Conservation (phyloP, 1,140 invertebrate species). For the Lepidurus arcticus region DNA sequence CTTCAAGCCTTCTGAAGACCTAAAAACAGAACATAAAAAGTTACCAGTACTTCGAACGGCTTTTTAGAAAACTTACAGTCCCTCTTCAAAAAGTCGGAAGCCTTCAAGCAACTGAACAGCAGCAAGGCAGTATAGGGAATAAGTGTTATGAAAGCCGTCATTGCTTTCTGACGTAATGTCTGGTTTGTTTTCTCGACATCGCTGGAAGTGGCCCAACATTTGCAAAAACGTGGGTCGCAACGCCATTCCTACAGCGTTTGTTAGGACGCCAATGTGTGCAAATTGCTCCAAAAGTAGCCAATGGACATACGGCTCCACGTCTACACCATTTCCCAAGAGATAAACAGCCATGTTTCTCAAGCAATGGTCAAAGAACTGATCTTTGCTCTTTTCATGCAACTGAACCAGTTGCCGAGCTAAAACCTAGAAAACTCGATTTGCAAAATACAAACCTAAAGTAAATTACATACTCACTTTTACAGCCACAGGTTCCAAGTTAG, state of each 20-base stretch:
- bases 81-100: not conserved
- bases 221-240: not conserved
- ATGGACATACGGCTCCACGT: not conserved
- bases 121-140: not conserved
- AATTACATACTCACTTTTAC: not conserved
- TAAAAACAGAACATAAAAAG: not conserved
- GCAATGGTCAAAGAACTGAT: not conserved
- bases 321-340: not conserved
- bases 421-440: not conserved
- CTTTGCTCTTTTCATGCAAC: not conserved
- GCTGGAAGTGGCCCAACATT: not conserved
- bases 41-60: not conserved
- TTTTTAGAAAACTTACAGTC: not conserved
- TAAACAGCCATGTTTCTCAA: not conserved
- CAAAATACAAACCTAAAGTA: not conserved
- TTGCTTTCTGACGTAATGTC: not conserved
- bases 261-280: not conserved
- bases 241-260: not conserved
- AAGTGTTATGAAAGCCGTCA: not conserved
- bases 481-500: not conserved
- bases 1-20: not conserved
- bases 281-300: constrained; percentile 2
- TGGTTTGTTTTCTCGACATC: constrained; percentile 1
- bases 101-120: not conserved
- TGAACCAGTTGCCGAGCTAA: not conserved